Base-by-base conservation (phyloP, 2,888 invertebrate species). In the Plebejus anna region DNA sequence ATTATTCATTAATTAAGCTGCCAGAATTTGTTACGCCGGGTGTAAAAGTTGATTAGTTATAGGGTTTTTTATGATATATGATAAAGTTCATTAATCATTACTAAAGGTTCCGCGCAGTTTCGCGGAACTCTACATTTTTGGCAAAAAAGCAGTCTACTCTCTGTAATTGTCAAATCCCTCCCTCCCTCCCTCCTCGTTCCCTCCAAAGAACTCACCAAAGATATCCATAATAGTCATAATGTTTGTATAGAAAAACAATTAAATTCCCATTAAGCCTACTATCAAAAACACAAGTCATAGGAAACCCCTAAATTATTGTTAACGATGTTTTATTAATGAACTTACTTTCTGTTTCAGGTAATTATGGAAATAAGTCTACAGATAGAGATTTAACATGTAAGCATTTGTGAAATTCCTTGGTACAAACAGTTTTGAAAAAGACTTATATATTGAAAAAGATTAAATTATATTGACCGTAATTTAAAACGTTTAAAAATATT, bases 331-430 rank as follows among this genome's bases (percentile, higher is more conserved):
- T n/a, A 61, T 36, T 75, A 61, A 61, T 55, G 28, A 55, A 16
- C 36, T 38, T 38, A 38, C 36, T 75, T 59, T 51, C 38, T 75
- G 75, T 75, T 75, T 59, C 75, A 75, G 75, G 75, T 75, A 75
- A 75, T 57, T n/a, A 75, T 36, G 36, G 57, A 57, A 9, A 57
- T 75, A 16, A 1, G n/a, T 36, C 55, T 28, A 22, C 42, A 9
- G 11, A 66, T 32, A 66, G 5, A 13, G 11, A 61, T 28, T 6
- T 59, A 9, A 2, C 4, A 66, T 2, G 66, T 66, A 13, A 32
- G 61, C 61, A 13, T 51, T 51, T 51, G 13, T 11, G 13, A 11
- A 2, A 51, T 51, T 51, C 4, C 3, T 51, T 51, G 51, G 51
- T 51, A 51, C 11, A 51, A 51, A 51, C 3, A n/a, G 11, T 59